Percentiles rank a stretch among this genome's conserved stretches.
These are phyloP conservation scores for Coracias cyanogaster DNA, from an alignment of 2,797 vertebrate genomes.

Conservation along the genomic window DNA sequence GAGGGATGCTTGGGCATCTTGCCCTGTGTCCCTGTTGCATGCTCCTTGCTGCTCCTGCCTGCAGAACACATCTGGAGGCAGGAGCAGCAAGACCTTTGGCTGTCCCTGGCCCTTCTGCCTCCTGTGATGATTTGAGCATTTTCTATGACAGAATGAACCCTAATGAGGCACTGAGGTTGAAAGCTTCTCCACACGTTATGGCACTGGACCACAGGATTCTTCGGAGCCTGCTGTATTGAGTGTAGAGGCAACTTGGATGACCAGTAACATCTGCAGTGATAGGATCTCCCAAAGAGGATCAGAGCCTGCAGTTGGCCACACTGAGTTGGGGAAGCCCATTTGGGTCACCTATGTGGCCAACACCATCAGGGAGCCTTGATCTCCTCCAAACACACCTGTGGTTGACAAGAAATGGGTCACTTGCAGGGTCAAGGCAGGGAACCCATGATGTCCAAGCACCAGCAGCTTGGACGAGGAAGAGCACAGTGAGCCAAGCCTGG, in stretches of 20 bases:
- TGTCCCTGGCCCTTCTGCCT: background rate
- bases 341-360: background rate
- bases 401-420: background rate
- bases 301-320: fast-evolving
- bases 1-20: background rate
- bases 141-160: background rate
- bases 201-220: background rate
- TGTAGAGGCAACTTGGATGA: background rate
- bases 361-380: background rate
- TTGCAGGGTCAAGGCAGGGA: background rate
- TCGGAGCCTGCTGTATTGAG: background rate
- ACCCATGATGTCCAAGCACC: background rate
- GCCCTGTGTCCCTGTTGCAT: background rate
- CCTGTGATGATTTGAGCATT: background rate
- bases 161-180: fast-evolving
- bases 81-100: background rate
- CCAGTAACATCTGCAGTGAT: background rate
- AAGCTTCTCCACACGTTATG: background rate
- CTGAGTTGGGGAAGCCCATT: background rate
- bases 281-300: background rate
- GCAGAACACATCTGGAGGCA: background rate
- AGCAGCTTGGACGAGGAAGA: background rate
- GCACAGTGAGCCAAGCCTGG: background rate
- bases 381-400: too few species aligned
- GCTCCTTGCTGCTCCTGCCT: background rate